phyloP scores from a whole-genome alignment of 1,140 invertebrate genomes.

The Ips nitidus region DNA sequence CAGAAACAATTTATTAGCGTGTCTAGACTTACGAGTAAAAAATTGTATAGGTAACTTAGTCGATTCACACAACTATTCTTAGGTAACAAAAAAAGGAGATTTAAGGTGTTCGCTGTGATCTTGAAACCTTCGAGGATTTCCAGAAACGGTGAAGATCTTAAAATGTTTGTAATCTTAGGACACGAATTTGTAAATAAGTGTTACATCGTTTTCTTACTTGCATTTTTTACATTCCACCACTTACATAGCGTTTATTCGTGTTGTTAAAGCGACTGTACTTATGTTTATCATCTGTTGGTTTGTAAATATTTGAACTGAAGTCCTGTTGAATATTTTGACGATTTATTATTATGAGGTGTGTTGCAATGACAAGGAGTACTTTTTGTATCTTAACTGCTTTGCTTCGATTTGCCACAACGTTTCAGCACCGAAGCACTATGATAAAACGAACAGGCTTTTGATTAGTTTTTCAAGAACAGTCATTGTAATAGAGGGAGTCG shows the following conservation, averaged over 20 bases:
- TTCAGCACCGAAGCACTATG: no score
- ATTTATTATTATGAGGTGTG: conserved; percentile 6
- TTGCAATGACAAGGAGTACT: conserved; percentile 8
- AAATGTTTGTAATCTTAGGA: not conserved
- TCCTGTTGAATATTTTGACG: conserved; percentile 7
- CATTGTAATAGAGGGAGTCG: no score
- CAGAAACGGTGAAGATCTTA: not conserved
- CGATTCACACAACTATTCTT: conserved; percentile 30
- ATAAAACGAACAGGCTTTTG: no score
- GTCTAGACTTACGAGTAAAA: conserved; percentile 24
- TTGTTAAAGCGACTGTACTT: conserved; percentile 21
- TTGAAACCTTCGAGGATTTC: not conserved
- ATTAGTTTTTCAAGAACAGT: no score
- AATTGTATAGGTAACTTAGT: conserved; percentile 21
- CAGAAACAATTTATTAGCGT: conserved; percentile 32
- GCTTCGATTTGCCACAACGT: no score
- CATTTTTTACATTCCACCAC: conserved; percentile 27
- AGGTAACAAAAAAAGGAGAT: conserved; percentile 15
- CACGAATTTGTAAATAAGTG: conserved; percentile 23
- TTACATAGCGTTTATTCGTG: conserved; percentile 17
- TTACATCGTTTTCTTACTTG: conserved; percentile 27
- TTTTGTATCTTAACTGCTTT: no score
- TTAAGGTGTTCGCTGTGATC: not conserved
- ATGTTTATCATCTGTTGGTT: conserved; percentile 26
- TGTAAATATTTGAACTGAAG: conserved; percentile 23